Evolutionary conservation across 2,113 vertebrate species (phyloP).

Genomic region (Ochotona princeps): DNA sequence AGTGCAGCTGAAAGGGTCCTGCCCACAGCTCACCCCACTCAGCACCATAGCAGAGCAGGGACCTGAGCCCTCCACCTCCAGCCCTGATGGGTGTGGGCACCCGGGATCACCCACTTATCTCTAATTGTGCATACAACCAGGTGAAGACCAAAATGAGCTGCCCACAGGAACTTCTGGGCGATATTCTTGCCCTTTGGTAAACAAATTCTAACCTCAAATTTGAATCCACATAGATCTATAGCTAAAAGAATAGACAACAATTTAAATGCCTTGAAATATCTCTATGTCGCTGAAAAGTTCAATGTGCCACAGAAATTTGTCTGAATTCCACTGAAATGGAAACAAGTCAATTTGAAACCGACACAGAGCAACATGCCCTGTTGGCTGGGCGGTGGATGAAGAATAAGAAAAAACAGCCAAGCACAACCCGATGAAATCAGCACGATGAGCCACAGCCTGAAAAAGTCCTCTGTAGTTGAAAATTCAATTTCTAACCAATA

Average conservation of each 20-base stretch:
- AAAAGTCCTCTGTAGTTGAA: not conserved
- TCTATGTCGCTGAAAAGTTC: not conserved
- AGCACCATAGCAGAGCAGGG: not conserved
- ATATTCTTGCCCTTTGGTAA: not conserved
- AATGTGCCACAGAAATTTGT: not conserved
- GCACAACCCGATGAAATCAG: not conserved
- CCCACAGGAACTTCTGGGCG: not conserved
- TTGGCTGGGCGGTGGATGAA: not conserved
- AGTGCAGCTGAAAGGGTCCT: not conserved
- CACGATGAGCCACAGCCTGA: not conserved
- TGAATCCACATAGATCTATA: not conserved
- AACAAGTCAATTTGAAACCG: not conserved
- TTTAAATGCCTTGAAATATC: conserved; percentile 15
- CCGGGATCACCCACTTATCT: not conserved
- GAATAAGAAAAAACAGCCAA: not conserved
- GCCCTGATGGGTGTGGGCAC: not conserved
- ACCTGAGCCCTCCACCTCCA: not conserved
- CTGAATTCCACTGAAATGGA: conserved; percentile 5
- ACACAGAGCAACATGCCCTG: accelerated
- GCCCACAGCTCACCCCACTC: not conserved
- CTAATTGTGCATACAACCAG: accelerated
- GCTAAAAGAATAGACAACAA: not conserved
- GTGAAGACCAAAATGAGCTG: not conserved
- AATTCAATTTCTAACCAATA: not conserved
- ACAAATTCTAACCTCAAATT: conserved; percentile 40